Percentiles rank a stretch among this genome's conserved stretches.
Evolutionary conservation across 2,888 invertebrate species (phyloP).

Genomic region (Perdita meconis): DNA sequence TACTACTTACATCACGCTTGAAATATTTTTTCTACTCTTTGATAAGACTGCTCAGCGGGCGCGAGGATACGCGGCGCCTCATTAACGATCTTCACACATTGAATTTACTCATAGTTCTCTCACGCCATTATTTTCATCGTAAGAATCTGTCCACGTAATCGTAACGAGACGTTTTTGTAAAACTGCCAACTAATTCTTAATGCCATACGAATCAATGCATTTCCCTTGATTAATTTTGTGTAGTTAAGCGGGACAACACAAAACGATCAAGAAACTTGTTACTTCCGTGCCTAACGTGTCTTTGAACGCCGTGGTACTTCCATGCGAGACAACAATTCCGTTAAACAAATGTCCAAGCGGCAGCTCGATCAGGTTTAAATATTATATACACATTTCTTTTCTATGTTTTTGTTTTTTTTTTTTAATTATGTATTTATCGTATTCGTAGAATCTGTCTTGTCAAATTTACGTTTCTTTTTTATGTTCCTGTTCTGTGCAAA

Average conservation of each 20-base stretch:
- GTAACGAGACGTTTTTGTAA: slow-evolving; percentile 69
- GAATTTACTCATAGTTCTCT: slow-evolving; percentile 65
- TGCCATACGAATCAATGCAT: slow-evolving; percentile 78
- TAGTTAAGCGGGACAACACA: slow-evolving; percentile 53
- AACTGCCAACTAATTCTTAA: slow-evolving; percentile 78
- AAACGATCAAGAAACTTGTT: slow-evolving; percentile 51
- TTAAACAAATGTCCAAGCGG: slow-evolving; percentile 65
- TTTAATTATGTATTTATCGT: slow-evolving; percentile 60
- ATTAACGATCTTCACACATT: slow-evolving; percentile 69
- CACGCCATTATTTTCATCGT: slow-evolving; percentile 64
- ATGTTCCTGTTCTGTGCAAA: slow-evolving; percentile 80
- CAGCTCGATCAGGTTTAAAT: slow-evolving; percentile 76
- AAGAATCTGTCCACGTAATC: slow-evolving; percentile 57
- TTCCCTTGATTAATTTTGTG: slow-evolving; percentile 73
- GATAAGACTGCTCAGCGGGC: slow-evolving; percentile 81
- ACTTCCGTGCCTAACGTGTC: slow-evolving; percentile 64
- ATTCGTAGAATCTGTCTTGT: slow-evolving; percentile 73
- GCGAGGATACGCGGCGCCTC: slow-evolving; percentile 51
- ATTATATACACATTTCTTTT: slow-evolving; percentile 68
- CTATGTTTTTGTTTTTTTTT: slow-evolving; percentile 33
- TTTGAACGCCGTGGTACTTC: slow-evolving; percentile 64
- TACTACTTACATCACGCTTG: slow-evolving; percentile 73
- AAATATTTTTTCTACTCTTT: slow-evolving; percentile 70
- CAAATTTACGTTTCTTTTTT: slow-evolving; percentile 74
- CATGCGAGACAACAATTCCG: slow-evolving; percentile 59